Base-by-base conservation (phyloP, 2,888 invertebrate species). In the Sphaeridia pumilis region DNA sequence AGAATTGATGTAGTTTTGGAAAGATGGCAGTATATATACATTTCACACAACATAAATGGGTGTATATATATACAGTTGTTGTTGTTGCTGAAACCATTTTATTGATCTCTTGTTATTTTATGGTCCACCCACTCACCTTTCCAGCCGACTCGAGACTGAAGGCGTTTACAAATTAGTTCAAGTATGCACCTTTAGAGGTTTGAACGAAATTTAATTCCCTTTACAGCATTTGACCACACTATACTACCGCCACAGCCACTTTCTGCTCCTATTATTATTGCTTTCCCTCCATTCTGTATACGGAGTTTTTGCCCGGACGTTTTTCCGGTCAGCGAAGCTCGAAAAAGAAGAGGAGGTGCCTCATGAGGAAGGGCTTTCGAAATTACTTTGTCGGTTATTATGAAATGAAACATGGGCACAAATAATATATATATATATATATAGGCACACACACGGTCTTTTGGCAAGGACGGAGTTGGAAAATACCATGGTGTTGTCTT, bases 71-170 rank as follows among this genome's bases (percentile, higher is more conserved):
- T n/a, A n/a, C n/a, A n/a, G n/a, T n/a, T n/a, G n/a, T n/a, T n/a
- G n/a, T n/a, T n/a, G 38, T 38, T 38, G 38, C 17, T 38, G 38
- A 38, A 38, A 17, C 17, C 17, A 38, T 38, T 38, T 38, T 38
- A 38, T 38, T 38, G 38, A 38, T 38, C 38, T 38, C 17, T 38
- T 38, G 12, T 38, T 38, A 38, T 17, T 14, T 14, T 31, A 7
- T 7, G 7, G 38, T 5, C 38, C 17, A 20, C 12, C 38, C n/a
- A n/a, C n/a, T n/a, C n/a, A n/a, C n/a, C n/a, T n/a, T n/a, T n/a
- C n/a, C n/a, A n/a, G n/a, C n/a, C n/a, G 38, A 5, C 38, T 17
- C 17, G 20, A 14, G 20, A 17, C 12, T 38, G 38, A 38, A 38
- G 5, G 38, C 38, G 38, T 38, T 14, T 38, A 38, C 38, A 38